Evolutionary conservation across 2,113 vertebrate genomes (phyloP).

Genomic region (Phycodurus eques): DNA sequence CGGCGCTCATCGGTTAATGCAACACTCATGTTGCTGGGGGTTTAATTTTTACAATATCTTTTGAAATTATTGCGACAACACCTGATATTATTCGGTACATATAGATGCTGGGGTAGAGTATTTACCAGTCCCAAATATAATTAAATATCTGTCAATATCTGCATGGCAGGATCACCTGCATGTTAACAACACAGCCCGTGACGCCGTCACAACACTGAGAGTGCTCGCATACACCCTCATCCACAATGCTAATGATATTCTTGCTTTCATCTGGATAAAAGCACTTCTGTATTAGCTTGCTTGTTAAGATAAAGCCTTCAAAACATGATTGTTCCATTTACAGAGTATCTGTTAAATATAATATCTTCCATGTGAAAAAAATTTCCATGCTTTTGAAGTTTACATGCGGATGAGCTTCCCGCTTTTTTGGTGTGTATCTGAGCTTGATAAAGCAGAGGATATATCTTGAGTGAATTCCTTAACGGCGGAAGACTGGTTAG

Average conservation of each 20-base stretch:
- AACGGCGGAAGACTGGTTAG: too few species aligned
- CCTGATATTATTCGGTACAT: too few species aligned
- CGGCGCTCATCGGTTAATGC: too few species aligned
- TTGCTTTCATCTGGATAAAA: not conserved
- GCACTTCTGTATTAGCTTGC: slow-evolving; percentile 3
- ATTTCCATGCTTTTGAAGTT: slow-evolving; percentile 65
- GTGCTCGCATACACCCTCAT: not conserved
- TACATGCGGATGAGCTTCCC: slow-evolving; percentile 63
- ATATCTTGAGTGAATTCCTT: too few species aligned
- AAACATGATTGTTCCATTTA: not conserved
- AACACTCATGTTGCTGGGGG: too few species aligned
- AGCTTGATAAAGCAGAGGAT: too few species aligned
- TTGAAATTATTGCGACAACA: too few species aligned
- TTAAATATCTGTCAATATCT: not conserved
- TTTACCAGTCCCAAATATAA: too few species aligned
- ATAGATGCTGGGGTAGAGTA: too few species aligned
- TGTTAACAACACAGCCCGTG: not conserved
- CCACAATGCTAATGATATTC: not conserved
- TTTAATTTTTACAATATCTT: too few species aligned
- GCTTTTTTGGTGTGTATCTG: not conserved
- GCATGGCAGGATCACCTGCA: not conserved
- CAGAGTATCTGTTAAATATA: not conserved
- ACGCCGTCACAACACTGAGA: not conserved
- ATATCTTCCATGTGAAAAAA: slow-evolving; percentile 55
- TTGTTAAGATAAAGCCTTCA: not conserved